phyloP scores from a whole-genome alignment of 1,140 invertebrate genomes.

The Tetragnatha versicolor region DNA sequence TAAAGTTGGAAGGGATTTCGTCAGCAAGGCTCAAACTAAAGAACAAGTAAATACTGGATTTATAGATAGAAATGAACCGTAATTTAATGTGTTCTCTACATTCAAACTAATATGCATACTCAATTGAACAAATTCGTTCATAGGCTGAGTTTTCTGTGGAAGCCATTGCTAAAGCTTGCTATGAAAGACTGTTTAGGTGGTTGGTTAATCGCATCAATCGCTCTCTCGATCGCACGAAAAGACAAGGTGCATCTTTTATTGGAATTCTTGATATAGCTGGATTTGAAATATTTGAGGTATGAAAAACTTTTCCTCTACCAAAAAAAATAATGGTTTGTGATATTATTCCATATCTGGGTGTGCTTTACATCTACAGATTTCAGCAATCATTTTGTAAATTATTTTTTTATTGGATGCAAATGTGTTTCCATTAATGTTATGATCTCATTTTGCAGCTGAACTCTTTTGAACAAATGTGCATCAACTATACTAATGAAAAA shows the following conservation, averaged over 20 bases:
- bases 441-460: constrained; percentile 71
- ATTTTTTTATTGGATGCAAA: neutral
- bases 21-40: constrained; percentile 99
- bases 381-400: neutral
- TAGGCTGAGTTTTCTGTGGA: constrained; percentile 96
- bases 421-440: neutral
- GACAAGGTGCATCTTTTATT: constrained; percentile 99
- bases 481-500: constrained; percentile 99
- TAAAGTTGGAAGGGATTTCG: constrained; percentile 97
- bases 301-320: neutral
- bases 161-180: constrained; percentile 98
- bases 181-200: constrained; percentile 99
- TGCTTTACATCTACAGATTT: neutral
- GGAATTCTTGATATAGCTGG: constrained; percentile 99
- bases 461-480: constrained; percentile 98
- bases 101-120: no score
- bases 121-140: neutral
- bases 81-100: no score
- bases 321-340: no score
- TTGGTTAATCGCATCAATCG: constrained; percentile 75
- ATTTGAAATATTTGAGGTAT: constrained; percentile 95
- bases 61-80: neutral
- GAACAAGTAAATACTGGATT: constrained; percentile 73
- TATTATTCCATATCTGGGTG: neutral
- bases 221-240: constrained; percentile 94